Evolutionary conservation across 2,113 vertebrate species (phyloP).

Genomic region (Diglossa brunneiventris): DNA sequence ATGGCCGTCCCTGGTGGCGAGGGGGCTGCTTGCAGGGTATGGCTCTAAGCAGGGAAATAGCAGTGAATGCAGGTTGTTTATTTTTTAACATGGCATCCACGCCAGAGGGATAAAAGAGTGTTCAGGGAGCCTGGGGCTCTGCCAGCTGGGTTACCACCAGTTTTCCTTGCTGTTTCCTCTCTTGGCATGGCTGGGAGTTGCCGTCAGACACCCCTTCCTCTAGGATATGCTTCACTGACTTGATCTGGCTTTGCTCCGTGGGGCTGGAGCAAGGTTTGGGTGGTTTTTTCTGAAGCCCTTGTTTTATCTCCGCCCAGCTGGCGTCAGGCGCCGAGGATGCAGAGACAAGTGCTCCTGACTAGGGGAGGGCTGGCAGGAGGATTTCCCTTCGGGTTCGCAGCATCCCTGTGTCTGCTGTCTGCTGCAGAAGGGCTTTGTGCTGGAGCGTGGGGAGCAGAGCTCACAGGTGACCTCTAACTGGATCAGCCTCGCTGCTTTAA

Average conservation of each 20-base stretch:
- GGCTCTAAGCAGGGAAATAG: not conserved
- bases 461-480: not conserved
- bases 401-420: not conserved
- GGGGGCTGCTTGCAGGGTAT: not conserved
- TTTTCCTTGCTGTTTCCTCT: not conserved
- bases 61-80: not conserved
- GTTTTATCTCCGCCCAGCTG: constrained; percentile 8
- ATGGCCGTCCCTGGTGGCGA: not conserved
- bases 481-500: not conserved
- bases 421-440: not conserved
- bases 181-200: not conserved
- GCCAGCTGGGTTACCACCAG: not conserved
- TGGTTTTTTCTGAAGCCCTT: not conserved
- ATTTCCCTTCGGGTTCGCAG: not conserved
- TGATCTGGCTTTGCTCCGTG: not conserved
- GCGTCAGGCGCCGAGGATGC: not conserved
- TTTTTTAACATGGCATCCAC: constrained; percentile 31
- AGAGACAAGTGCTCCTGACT: not conserved
- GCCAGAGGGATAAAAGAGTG: not conserved
- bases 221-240: not conserved
- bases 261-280: not conserved
- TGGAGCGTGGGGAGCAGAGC: not conserved
- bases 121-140: not conserved
- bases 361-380: not conserved
- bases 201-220: not conserved